Conservation (phyloP, 2,888 invertebrate genomes). For the Epinotia bilunana region DNA sequence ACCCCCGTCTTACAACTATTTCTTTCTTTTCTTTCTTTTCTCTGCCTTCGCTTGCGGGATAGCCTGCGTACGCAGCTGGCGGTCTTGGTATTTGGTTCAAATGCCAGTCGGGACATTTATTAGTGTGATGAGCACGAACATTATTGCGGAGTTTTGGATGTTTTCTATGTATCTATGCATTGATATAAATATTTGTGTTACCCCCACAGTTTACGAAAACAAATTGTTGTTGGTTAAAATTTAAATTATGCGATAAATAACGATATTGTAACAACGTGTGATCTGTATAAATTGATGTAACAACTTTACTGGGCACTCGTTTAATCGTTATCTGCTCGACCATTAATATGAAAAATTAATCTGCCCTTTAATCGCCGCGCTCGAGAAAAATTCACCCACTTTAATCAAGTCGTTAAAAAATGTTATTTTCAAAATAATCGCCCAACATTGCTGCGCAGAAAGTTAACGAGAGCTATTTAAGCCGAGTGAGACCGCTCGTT, state of each 20-base stretch:
- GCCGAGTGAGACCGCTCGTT: conserved; percentile 61
- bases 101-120: no score
- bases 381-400: conserved; percentile 60
- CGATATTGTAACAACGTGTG: not conserved
- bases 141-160: no score
- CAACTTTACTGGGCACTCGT: conserved; percentile 32
- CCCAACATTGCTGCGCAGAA: conserved; percentile 68
- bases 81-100: no score
- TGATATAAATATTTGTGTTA: no score
- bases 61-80: no score
- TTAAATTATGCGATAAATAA: not conserved
- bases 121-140: no score
- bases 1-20: not conserved
- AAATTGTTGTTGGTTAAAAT: not conserved
- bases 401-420: conserved; percentile 77
- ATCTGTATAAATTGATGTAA: conserved; percentile 33
- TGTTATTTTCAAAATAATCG: conserved; percentile 76
- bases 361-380: conserved; percentile 47
- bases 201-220: not conserved
- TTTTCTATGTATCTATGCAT: no score
- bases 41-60: no score
- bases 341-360: conserved; percentile 65
- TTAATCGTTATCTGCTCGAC: conserved; percentile 52
- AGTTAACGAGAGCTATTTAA: conserved; percentile 83
- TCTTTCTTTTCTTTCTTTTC: no score